Evolutionary conservation across 2,797 vertebrate species (phyloP).

Genomic region (Valencia hispanica): DNA sequence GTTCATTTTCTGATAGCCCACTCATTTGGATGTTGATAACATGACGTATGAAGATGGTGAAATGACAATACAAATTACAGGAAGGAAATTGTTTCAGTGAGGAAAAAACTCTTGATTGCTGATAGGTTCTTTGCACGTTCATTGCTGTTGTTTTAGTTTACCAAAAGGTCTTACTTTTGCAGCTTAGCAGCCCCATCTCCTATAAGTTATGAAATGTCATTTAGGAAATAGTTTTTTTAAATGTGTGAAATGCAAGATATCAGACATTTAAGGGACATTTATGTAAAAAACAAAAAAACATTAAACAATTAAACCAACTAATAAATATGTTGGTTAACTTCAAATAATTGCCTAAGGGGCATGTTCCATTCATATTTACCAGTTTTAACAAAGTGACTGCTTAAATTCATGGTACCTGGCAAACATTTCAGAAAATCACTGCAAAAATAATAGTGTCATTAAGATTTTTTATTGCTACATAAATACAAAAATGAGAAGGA

Average conservation of each 20-base stretch:
- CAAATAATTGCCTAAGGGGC: not conserved
- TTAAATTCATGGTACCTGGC: not conserved
- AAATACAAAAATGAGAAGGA: not conserved
- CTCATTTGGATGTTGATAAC: conserved; percentile 14
- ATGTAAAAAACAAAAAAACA: not conserved
- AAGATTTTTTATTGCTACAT: not conserved
- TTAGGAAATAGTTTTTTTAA: not conserved
- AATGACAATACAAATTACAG: conserved; percentile 32
- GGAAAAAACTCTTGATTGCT: conserved; percentile 55
- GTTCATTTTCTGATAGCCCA: not conserved
- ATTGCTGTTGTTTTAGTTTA: not conserved
- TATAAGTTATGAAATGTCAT: not conserved
- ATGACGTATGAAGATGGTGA: conserved; percentile 7
- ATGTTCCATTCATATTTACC: not conserved
- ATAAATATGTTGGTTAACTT: not conserved
- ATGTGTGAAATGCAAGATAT: not conserved
- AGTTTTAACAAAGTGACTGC: not conserved
- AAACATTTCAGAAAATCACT: not conserved
- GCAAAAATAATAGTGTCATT: not conserved
- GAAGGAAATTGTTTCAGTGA: conserved; percentile 50
- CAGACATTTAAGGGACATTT: not conserved
- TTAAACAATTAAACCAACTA: not conserved
- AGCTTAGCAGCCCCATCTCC: not conserved
- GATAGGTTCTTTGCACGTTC: not conserved
- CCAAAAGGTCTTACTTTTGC: not conserved